Percentiles rank a stretch among this genome's conserved stretches.
Conservation (phyloP, 2,888 invertebrate species). For the Drosophila siamana region DNA sequence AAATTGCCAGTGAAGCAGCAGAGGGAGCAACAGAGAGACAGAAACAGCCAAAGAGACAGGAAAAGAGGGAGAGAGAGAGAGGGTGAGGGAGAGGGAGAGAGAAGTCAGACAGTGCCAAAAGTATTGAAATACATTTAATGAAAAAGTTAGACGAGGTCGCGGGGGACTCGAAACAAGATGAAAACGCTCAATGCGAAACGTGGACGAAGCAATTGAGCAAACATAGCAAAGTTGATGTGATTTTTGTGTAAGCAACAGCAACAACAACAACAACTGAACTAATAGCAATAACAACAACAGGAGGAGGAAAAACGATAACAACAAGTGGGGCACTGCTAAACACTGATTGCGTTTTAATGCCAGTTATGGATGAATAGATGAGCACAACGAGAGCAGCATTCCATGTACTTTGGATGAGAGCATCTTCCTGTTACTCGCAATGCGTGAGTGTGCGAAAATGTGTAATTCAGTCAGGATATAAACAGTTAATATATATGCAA, state of each 20-base stretch:
- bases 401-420: conserved; percentile 15
- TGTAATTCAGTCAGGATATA: neutral
- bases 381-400: conserved; percentile 17
- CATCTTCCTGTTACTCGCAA: conserved; percentile 11
- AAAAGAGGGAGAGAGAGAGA: neutral
- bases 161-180: conserved; percentile 17
- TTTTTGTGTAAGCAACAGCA: conserved; percentile 66
- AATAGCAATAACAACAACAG: conserved; percentile 24
- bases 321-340: conserved; percentile 58
- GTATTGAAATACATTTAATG: conserved; percentile 80
- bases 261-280: conserved; percentile 24
- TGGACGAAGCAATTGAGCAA: conserved; percentile 59
- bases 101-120: conserved; percentile 46
- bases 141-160: conserved; percentile 69
- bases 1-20: conserved; percentile 60
- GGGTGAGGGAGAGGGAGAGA: neutral
- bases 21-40: neutral
- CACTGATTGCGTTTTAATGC: conserved; percentile 79
- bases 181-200: conserved; percentile 30
- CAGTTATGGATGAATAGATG: conserved; percentile 68
- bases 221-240: conserved; percentile 68
- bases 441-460: neutral
- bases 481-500: neutral
- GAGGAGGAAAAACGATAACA: conserved; percentile 27
- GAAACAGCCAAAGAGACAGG: neutral